These are phyloP conservation scores for Ferdinandea cuprea DNA, from an alignment of 2,888 invertebrate genomes.

Conservation along the genomic window DNA sequence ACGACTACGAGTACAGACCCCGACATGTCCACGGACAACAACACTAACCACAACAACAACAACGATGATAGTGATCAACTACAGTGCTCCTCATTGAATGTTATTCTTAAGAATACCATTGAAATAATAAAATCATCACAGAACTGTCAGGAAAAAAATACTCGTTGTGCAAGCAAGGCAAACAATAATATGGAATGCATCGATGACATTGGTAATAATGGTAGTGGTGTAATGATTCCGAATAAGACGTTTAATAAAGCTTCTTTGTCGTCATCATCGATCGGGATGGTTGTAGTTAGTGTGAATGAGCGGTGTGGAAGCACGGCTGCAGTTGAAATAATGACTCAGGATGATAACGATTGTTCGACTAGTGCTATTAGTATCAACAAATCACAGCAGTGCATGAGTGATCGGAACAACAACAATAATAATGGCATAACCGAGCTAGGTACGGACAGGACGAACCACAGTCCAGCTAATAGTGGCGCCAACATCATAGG, in stretches of 20 bases:
- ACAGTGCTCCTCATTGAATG: constrained; percentile 71
- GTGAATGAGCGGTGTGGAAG: constrained; percentile 36
- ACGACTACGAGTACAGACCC: constrained; percentile 31
- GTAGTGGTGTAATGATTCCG: constrained; percentile 63
- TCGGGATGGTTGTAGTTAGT: constrained; percentile 37
- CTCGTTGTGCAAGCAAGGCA: constrained; percentile 31
- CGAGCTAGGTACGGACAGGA: constrained; percentile 39
- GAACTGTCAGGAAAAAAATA: constrained; percentile 43
- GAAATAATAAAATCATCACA: constrained; percentile 75
- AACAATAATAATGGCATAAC: constrained; percentile 56
- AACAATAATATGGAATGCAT: constrained; percentile 59
- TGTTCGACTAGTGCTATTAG: constrained; percentile 50
- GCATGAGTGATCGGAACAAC: constrained; percentile 71
- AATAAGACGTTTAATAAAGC: constrained; percentile 64
- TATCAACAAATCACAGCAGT: constrained; percentile 67
- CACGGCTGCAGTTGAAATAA: constrained; percentile 33
- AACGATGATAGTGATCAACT: constrained; percentile 4
- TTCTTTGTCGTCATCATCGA: constrained; percentile 54
- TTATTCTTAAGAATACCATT: constrained; percentile 73
- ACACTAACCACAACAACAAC: neutral
- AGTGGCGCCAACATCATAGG: constrained; percentile 67
- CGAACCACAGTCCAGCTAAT: constrained; percentile 38
- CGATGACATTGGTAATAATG: constrained; percentile 72
- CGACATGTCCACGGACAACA: constrained; percentile 35
- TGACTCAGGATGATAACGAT: constrained; percentile 66